A percentile compares a stretch with the other conserved stretches of the same genome.
Evolutionary conservation across 1,140 invertebrate genomes (phyloP).

Genomic region (Dendrolimus kikuchii): DNA sequence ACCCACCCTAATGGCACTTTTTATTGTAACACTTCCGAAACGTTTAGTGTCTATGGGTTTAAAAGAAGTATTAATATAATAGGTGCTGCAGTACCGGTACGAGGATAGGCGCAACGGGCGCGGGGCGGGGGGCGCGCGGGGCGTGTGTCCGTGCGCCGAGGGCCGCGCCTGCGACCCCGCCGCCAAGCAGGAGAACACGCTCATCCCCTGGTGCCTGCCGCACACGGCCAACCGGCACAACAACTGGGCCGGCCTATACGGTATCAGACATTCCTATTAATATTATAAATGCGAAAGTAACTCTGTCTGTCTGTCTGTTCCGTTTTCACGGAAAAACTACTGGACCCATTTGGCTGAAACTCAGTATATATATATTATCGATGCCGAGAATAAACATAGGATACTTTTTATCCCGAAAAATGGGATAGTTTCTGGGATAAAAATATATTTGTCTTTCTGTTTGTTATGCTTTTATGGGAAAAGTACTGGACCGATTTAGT

Average conservation of each 20-base stretch:
- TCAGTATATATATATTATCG: too few species aligned
- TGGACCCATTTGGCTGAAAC: too few species aligned
- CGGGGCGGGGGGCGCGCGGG: constrained; percentile 74
- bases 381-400: too few species aligned
- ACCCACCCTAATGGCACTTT: too few species aligned
- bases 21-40: too few species aligned
- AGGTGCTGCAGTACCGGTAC: constrained; percentile 79
- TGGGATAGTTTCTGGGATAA: too few species aligned
- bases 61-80: neutral
- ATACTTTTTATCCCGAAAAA: neutral
- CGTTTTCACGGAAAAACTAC: too few species aligned
- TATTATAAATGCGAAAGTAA: neutral
- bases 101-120: constrained; percentile 81
- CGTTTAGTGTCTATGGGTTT: too few species aligned
- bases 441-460: too few species aligned
- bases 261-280: constrained; percentile 20
- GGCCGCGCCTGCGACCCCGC: constrained; percentile 78
- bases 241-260: constrained; percentile 84
- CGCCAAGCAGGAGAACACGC: constrained; percentile 87
- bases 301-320: too few species aligned
- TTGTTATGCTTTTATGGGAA: too few species aligned
- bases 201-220: constrained; percentile 93
- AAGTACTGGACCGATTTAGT: too few species aligned
- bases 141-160: constrained; percentile 85
- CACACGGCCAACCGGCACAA: constrained; percentile 91